Base-by-base conservation (phyloP, 92 coral and sea anemone species). In the Chrysogorgia sp. region DNA sequence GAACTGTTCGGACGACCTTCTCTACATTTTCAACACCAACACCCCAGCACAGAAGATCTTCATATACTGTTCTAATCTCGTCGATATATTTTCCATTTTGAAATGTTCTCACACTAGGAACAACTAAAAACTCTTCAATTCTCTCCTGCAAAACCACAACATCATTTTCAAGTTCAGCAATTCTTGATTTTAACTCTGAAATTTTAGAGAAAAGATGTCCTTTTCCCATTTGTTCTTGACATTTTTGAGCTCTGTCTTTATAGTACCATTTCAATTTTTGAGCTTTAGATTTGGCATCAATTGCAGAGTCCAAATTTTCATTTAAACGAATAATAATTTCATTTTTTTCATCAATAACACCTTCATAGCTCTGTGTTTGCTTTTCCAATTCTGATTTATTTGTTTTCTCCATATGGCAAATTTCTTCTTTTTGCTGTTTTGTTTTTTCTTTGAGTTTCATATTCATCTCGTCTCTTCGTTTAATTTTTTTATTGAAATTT, bases 1-100 rank as follows among this genome's bases (percentile, higher is more conserved):
- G 22, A 24, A 84, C 88, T 76, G 70, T 65, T 49, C 83, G 59
- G 17, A 79, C 64, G 22, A 84, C 63, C 61, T 52, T 62, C 23
- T 84, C 88, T n/a, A 84, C 83, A 77, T 84, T 76, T 67, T 17
- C 53, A 28, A 77, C 55, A 17, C 88, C 88, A 61, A 84, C 88
- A 67, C 67, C 62, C 22, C 88, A 43, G 17, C 70, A 65, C 4
- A 77, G 47, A 13, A 84, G 79, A 28, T 77, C 83, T 55, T 60
- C 40, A 64, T 74, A 84, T 23, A 57, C 67, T 34, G 67, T 83
- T 56, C 88, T 62, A 37, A 77, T 78, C 10, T 79, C 84, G 76
- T 77, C 83, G 47, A 63, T 77, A 61, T 77, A 84, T 40, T 56
- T 43, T 67, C 88, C 88, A 77, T 84, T 84, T 48, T 56, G 58